A percentile compares a stretch with the other conserved stretches of the same genome.
These are phyloP conservation scores for Chaitophorus viminalis DNA, from an alignment of 2,888 invertebrate genomes.

Conservation along the genomic window DNA sequence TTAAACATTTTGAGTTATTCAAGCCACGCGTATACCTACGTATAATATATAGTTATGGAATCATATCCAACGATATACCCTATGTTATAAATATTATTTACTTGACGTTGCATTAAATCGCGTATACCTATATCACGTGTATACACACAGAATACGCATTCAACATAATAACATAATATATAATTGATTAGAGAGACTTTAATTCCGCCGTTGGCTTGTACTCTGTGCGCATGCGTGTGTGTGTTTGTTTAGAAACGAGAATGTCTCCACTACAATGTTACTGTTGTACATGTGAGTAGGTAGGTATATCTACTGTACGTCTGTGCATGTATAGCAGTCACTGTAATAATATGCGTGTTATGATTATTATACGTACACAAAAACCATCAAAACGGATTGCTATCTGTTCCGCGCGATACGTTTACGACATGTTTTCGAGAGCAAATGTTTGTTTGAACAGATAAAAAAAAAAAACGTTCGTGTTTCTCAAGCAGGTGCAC, in stretches of 20 bases:
- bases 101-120: background rate
- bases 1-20: background rate
- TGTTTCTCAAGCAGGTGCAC: no score
- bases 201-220: background rate
- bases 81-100: no score
- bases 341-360: background rate
- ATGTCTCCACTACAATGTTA: background rate
- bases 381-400: background rate
- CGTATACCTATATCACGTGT: background rate
- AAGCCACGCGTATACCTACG: background rate
- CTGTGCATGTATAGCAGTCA: background rate
- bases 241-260: background rate
- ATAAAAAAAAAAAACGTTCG: background rate
- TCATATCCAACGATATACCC: background rate
- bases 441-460: background rate
- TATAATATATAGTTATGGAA: background rate
- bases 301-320: background rate
- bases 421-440: background rate
- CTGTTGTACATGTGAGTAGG: background rate
- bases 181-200: background rate
- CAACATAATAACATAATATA: background rate
- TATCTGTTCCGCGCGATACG: background rate
- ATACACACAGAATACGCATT: background rate
- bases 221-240: background rate
- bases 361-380: background rate